Percentiles rank a stretch among this genome's conserved stretches.
Evolutionary conservation across 30 jellyfish, hydroid and myxozoan species (phyloP).

Genomic region (Cassiopea andromeda): DNA sequence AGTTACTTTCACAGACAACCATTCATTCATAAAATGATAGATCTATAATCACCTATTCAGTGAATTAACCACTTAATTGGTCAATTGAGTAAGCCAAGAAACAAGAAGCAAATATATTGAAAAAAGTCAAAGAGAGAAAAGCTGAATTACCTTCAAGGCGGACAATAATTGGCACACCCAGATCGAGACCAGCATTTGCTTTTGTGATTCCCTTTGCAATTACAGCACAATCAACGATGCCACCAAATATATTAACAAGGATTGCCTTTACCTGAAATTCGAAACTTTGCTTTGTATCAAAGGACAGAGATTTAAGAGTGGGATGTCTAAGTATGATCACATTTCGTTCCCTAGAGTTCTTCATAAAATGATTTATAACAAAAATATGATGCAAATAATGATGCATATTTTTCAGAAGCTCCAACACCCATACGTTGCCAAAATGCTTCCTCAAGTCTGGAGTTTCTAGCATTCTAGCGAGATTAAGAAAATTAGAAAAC

Average conservation of each 20-base stretch:
- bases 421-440: too few relatives aligned
- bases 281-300: background rate
- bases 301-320: too few relatives aligned
- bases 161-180: constrained; percentile 88
- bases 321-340: too few relatives aligned
- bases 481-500: too few relatives aligned
- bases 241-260: constrained; percentile 98
- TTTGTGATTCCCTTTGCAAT: constrained; percentile 99
- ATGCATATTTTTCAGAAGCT: too few relatives aligned
- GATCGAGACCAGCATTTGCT: constrained; percentile 92
- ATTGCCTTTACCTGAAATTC: constrained; percentile 87
- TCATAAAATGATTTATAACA: too few relatives aligned
- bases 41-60: background rate
- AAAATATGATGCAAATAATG: too few relatives aligned
- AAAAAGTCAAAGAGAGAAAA: background rate
- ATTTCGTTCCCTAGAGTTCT: too few relatives aligned
- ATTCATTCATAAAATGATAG: too few relatives aligned
- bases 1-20: too few relatives aligned
- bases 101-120: background rate
- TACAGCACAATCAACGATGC: constrained; percentile 98
- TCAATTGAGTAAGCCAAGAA: background rate
- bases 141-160: constrained; percentile 91
- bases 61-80: background rate
- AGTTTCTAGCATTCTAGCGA: too few relatives aligned
- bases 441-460: too few relatives aligned